Base-by-base conservation (phyloP, 1,140 invertebrate genomes). In the Druon quercuslanigerum region DNA sequence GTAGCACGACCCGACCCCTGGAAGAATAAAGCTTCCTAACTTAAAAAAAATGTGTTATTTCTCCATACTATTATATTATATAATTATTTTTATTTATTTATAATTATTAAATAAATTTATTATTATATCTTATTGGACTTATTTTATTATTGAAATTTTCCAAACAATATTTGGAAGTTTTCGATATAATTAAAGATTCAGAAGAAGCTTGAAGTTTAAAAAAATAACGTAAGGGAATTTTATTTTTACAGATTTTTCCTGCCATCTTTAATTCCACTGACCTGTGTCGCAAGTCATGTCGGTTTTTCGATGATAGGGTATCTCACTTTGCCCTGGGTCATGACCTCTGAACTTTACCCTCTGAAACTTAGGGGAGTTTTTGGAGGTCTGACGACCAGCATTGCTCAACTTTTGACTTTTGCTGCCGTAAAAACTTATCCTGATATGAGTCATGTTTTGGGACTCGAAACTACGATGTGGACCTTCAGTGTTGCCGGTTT, bases 341-440 rank as follows among this genome's bases (percentile, higher is more conserved):
- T 96, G 93, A 95, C 93, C 0, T 94, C 95, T 0, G 95, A 96
- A 85, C 82, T 95, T n/a, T 96, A 95, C 80, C 94, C 95, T 2
- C 88, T 95, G 52, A 92, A 92, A 71, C 94, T 94, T 14, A 90
- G 95, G 75, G 94, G 94, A 0, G 92, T 94, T 1, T 93, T 95
- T 91, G 93, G 94, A 1, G 95, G 95, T 0, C 83, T 95, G 0
- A 95, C 95, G 0, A 93, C 94, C 0, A 94, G 94, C 33, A 92
- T 95, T n/a, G 95, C 93, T 0, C 95, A 96, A 76, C 85, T 94
- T 2, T 91, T 95, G 5, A 95, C 95, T 52, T 96, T 96, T 85
- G 91, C 93, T 46, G 94, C 93, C 46, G 94, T 95, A 13, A 95
- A 95, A 87, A 93, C 93, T 0, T 95, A 95, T 82, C 94, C 94